Conservation (phyloP, 2,113 vertebrate species). For the Psittacula cyanocephala region DNA sequence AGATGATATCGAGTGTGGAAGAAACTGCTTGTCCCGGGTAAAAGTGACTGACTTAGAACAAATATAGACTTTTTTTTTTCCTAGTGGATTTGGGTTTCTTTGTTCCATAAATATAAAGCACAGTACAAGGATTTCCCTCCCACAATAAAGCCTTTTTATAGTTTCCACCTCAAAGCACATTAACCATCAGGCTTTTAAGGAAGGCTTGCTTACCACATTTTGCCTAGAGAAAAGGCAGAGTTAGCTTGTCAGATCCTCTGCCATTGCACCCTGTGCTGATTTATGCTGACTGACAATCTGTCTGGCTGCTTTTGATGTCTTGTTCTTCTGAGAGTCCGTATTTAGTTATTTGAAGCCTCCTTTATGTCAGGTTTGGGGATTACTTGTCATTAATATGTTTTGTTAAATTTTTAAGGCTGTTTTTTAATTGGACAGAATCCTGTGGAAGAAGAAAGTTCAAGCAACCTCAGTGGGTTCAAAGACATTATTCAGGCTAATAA, state of each 20-base stretch:
- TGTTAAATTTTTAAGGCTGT: background rate
- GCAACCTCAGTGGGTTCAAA: background rate
- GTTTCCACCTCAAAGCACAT: constrained; percentile 50
- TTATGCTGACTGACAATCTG: background rate
- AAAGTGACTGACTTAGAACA: constrained; percentile 29
- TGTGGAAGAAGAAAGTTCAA: background rate
- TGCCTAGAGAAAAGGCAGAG: constrained; percentile 6
- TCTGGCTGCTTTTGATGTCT: background rate
- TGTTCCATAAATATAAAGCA: constrained; percentile 22
- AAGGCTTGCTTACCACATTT: background rate
- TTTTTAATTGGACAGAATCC: background rate
- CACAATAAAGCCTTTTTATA: background rate
- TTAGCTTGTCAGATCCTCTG: background rate
- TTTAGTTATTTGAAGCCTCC: background rate
- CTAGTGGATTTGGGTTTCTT: constrained; percentile 1
- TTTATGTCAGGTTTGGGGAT: background rate
- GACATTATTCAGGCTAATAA: background rate
- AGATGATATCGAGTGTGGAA: constrained; percentile 34
- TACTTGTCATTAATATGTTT: background rate
- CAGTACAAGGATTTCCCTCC: background rate
- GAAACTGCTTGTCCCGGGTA: constrained; percentile 31
- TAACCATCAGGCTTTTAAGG: constrained; percentile 37
- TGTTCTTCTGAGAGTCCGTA: background rate
- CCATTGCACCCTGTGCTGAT: background rate
- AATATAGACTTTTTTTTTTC: background rate